Evolutionary conservation across 1,140 invertebrate genomes (phyloP).

Genomic region (Eciton burchellii): DNA sequence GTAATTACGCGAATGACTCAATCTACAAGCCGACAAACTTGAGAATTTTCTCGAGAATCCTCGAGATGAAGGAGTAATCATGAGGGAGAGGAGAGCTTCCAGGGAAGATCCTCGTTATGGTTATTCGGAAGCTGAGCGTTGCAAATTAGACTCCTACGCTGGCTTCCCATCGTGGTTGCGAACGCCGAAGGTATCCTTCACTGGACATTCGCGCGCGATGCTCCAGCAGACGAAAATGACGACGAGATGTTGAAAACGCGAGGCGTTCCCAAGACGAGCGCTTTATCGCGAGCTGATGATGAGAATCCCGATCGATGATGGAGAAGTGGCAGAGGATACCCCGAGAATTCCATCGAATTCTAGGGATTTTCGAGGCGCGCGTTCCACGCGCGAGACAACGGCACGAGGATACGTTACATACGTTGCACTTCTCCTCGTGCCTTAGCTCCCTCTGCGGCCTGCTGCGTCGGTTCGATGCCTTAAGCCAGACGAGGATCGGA

Average conservation of each 20-base stretch:
- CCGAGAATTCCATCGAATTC: slow-evolving; percentile 51
- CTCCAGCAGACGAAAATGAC: background rate
- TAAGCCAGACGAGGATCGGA: slow-evolving; percentile 52
- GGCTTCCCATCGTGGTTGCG: background rate
- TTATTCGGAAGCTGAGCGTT: background rate
- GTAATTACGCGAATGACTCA: slow-evolving; percentile 62
- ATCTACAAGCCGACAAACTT: slow-evolving; percentile 47
- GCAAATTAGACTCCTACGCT: slow-evolving; percentile 6
- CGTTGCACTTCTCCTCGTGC: too few relatives aligned
- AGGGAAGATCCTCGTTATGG: slow-evolving; percentile 34
- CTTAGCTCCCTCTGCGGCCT: slow-evolving; percentile 40
- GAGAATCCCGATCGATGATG: background rate
- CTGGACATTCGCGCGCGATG: too few relatives aligned
- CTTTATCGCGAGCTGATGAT: too few relatives aligned
- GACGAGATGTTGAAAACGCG: background rate
- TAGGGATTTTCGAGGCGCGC: slow-evolving; percentile 56
- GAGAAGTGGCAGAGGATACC: slow-evolving; percentile 50
- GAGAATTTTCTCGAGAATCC: slow-evolving; percentile 55
- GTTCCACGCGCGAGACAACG: slow-evolving; percentile 34
- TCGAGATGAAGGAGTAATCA: slow-evolving; percentile 55
- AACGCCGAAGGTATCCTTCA: background rate
- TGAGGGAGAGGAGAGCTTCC: slow-evolving; percentile 33
- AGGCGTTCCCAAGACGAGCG: background rate
- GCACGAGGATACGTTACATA: too few relatives aligned
- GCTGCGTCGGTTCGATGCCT: slow-evolving; percentile 17